phyloP scores from a whole-genome alignment of 2,113 vertebrate genomes.

The Lepisosteus oculatus region DNA sequence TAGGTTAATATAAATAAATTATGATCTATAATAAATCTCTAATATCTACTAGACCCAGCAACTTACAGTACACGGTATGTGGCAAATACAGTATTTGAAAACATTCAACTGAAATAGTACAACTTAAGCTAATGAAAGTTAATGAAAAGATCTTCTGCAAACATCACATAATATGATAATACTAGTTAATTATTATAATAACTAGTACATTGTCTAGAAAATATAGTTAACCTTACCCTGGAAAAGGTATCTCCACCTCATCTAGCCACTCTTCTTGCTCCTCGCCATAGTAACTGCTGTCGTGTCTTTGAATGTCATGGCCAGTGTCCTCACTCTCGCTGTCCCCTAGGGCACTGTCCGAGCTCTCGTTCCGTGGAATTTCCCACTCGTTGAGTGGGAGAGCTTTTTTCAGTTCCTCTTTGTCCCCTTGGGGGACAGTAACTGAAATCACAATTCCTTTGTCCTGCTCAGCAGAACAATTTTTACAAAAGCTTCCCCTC shows the following conservation, averaged over 20 bases:
- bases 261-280: conserved; percentile 91
- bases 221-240: conserved; percentile 69
- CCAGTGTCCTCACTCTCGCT: conserved; percentile 89
- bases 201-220: too few species aligned
- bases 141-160: too few species aligned
- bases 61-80: too few species aligned
- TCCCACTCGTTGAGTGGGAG: conserved; percentile 82
- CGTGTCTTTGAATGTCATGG: conserved; percentile 63
- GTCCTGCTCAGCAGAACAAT: conserved; percentile 80
- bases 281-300: conserved; percentile 62
- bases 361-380: conserved; percentile 98
- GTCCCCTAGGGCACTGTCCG: conserved; percentile 94
- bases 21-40: too few species aligned
- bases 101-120: too few species aligned
- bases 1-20: too few species aligned
- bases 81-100: too few species aligned
- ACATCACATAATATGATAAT: too few species aligned
- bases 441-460: conserved; percentile 73
- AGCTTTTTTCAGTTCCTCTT: conserved; percentile 71
- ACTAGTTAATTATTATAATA: too few species aligned
- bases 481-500: conserved; percentile 62
- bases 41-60: too few species aligned
- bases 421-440: conserved; percentile 70
- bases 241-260: conserved; percentile 88
- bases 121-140: too few species aligned